These are phyloP conservation scores for Drosophila mauritiana DNA, from an alignment of 1,140 invertebrate species.

Conservation along the genomic window DNA sequence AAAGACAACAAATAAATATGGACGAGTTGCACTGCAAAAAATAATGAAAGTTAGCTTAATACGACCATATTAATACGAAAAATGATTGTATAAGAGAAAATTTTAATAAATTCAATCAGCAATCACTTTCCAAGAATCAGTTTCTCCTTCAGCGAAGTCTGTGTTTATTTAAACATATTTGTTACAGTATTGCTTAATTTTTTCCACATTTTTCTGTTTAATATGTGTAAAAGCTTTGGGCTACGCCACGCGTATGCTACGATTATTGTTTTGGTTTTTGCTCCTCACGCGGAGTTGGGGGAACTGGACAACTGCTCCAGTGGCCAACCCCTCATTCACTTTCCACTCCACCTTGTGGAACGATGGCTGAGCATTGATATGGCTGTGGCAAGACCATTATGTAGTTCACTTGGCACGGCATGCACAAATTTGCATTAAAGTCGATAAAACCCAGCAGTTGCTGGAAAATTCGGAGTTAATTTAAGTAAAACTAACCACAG, in stretches of 20 bases:
- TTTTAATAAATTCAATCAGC: too few relatives aligned
- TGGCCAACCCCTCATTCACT: neutral
- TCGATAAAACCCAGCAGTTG: slow-evolving; percentile 42
- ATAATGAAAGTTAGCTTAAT: neutral
- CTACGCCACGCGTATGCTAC: slow-evolving; percentile 33
- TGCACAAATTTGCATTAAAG: slow-evolving; percentile 43
- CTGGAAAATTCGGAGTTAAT: neutral
- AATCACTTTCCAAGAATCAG: too few relatives aligned
- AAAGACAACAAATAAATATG: slow-evolving; percentile 29
- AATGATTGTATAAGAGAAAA: too few relatives aligned
- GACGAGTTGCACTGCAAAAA: neutral
- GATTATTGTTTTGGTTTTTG: slow-evolving; percentile 39
- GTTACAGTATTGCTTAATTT: too few relatives aligned
- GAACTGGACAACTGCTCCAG: slow-evolving; percentile 42
- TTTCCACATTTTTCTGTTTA: neutral
- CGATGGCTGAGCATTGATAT: slow-evolving; percentile 68
- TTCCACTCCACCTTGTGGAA: slow-evolving; percentile 1
- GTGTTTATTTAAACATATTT: too few relatives aligned
- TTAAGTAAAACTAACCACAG: neutral
- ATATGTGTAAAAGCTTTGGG: slow-evolving; percentile 26
- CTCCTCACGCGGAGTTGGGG: neutral
- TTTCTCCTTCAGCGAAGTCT: too few relatives aligned
- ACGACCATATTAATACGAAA: too few relatives aligned
- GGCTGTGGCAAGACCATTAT: slow-evolving; percentile 71
- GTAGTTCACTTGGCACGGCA: slow-evolving; percentile 67